Conservation (phyloP, 1,140 invertebrate species). For the Drusus annulatus region DNA sequence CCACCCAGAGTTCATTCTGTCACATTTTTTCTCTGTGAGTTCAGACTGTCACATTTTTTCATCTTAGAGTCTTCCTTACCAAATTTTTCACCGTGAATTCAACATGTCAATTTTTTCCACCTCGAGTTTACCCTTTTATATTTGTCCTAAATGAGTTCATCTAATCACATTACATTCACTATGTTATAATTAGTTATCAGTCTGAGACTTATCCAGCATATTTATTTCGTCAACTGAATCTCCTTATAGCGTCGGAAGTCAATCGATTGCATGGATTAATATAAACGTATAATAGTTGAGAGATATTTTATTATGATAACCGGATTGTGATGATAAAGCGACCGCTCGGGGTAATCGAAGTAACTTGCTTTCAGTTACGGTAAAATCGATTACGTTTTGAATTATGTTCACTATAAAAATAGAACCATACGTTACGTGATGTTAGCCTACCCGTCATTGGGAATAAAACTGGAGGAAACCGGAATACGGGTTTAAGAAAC, state of each 20-base stretch:
- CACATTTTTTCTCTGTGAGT: too few species aligned
- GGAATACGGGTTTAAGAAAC: too few species aligned
- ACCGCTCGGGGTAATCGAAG: constrained; percentile 7
- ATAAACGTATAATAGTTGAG: neutral
- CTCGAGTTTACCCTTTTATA: too few species aligned
- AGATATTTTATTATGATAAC: constrained; percentile 35
- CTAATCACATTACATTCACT: too few species aligned
- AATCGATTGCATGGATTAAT: constrained; percentile 22
- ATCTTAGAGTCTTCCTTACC: too few species aligned
- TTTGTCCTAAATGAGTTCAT: too few species aligned
- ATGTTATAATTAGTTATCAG: too few species aligned
- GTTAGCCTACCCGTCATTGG: neutral
- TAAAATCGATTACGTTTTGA: constrained; percentile 21
- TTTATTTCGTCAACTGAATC: neutral
- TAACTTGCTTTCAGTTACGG: constrained; percentile 11
- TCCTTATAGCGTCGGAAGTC: constrained; percentile 10
- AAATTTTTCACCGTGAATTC: too few species aligned
- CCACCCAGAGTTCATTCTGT: too few species aligned
- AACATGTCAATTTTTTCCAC: too few species aligned
- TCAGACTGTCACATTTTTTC: too few species aligned
- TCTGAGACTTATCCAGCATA: too few species aligned
- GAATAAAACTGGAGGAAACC: neutral
- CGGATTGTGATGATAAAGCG: constrained; percentile 34
- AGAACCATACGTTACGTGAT: neutral
- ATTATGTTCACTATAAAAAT: constrained; percentile 15